These are phyloP conservation scores for Athrips mouffetella DNA, from an alignment of 2,888 invertebrate genomes.

Conservation along the genomic window DNA sequence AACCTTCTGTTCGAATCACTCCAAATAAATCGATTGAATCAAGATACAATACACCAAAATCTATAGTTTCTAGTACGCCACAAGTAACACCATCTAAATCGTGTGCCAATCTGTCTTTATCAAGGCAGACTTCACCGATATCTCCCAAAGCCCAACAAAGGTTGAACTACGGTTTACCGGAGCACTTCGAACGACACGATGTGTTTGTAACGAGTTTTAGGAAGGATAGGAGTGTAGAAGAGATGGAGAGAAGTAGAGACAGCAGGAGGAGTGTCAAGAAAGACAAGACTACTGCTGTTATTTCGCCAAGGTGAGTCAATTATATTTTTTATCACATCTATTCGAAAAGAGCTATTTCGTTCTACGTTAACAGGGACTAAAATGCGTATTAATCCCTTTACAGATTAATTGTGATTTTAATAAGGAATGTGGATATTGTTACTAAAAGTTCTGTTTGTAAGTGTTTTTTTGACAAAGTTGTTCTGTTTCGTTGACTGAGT, in stretches of 20 bases:
- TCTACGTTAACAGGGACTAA: too few species aligned
- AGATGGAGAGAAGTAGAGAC: constrained; percentile 55
- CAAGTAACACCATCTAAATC: constrained; percentile 68
- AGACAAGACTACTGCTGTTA: constrained; percentile 70
- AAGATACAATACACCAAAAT: constrained; percentile 51
- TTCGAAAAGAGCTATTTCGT: too few species aligned
- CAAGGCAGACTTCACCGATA: constrained; percentile 55
- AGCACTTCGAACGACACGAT: constrained; percentile 54
- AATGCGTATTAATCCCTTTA: too few species aligned
- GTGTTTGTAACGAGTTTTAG: constrained; percentile 66
- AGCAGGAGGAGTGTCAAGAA: constrained; percentile 46
- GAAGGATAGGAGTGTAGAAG: constrained; percentile 53
- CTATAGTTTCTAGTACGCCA: constrained; percentile 62
- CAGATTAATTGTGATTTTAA: too few species aligned
- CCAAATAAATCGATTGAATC: constrained; percentile 50
- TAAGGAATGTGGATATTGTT: too few species aligned
- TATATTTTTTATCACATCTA: too few species aligned
- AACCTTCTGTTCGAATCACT: constrained; percentile 70
- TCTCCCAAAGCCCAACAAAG: constrained; percentile 79
- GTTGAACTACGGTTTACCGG: constrained; percentile 68
- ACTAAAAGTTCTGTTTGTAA: too few species aligned
- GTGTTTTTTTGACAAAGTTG: too few species aligned
- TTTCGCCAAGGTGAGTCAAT: constrained; percentile 64
- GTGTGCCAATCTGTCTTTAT: constrained; percentile 60
- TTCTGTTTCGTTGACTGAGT: too few species aligned